Percentiles rank a stretch among this genome's conserved stretches.
These are phyloP conservation scores for Brassicogethes aeneus DNA, from an alignment of 2,888 invertebrate species.

Conservation along the genomic window DNA sequence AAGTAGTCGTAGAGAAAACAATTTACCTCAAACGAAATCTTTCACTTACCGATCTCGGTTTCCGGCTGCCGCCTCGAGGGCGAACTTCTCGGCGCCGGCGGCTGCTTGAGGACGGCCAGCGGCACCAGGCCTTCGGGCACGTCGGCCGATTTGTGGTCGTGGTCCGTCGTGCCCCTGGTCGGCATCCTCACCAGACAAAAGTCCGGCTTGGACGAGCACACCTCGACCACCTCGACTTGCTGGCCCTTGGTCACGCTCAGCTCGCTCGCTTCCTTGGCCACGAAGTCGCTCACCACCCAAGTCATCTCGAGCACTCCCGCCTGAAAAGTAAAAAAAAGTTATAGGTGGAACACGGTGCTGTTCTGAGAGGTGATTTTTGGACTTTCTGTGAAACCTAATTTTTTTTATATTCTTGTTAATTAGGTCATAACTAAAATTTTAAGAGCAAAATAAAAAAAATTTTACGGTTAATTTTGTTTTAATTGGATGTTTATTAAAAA, in stretches of 20 bases:
- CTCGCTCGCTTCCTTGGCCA: conserved; percentile 68
- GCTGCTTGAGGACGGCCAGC: conserved; percentile 65
- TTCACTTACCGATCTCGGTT: conserved; percentile 40
- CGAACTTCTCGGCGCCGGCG: conserved; percentile 53
- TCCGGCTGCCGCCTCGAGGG: conserved; percentile 44
- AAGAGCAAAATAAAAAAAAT: no score
- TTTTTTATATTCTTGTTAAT: no score
- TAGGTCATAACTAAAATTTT: no score
- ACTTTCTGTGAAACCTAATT: no score
- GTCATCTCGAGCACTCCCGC: conserved; percentile 77
- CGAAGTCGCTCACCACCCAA: conserved; percentile 85
- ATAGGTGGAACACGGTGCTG: no score
- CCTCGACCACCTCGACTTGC: conserved; percentile 87
- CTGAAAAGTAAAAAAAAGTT: conserved; percentile 45
- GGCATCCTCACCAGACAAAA: conserved; percentile 63
- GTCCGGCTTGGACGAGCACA: conserved; percentile 56
- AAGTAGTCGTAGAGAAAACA: no score
- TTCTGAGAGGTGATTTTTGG: no score
- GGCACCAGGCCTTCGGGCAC: conserved; percentile 75
- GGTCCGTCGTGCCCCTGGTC: conserved; percentile 43
- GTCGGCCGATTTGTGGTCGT: conserved; percentile 39
- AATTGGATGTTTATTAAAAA: no score
- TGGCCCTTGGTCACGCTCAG: conserved; percentile 82
- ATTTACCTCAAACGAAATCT: no score
- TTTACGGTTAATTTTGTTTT: no score